These are phyloP conservation scores for Clarias gariepinus DNA, from an alignment of 2,113 vertebrate genomes.

Conservation along the genomic window DNA sequence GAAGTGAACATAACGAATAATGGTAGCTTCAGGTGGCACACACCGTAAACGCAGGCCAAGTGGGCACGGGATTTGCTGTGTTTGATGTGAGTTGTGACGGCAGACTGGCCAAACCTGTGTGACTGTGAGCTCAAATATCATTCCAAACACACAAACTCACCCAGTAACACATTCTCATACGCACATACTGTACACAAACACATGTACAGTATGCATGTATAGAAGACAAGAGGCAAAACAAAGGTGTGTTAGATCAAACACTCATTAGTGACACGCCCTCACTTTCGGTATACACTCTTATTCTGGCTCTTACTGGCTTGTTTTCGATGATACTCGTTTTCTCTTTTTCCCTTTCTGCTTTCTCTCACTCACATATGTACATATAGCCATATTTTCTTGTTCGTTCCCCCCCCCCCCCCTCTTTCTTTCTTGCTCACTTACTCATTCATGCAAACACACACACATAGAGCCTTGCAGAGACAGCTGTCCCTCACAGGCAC, in stretches of 20 bases:
- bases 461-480: conserved; percentile 48
- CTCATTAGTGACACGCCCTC: conserved; percentile 42
- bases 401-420: neutral
- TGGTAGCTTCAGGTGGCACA: conserved; percentile 3
- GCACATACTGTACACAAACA: neutral
- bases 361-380: neutral
- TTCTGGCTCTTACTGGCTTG: neutral
- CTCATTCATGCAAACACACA: neutral
- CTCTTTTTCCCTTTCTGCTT: neutral
- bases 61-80: neutral
- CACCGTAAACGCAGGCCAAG: neutral
- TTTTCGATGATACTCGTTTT: neutral
- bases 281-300: conserved; percentile 22
- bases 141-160: conserved; percentile 34
- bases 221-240: conserved; percentile 36
- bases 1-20: neutral
- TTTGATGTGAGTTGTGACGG: conserved; percentile 31
- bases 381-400: conserved; percentile 31
- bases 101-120: conserved; percentile 51
- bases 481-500: conserved; percentile 61
- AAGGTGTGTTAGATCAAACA: conserved; percentile 51
- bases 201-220: conserved; percentile 4
- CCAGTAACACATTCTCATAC: conserved; percentile 15
- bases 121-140: conserved; percentile 46
- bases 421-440: too few relatives aligned